These are phyloP conservation scores for Galago senegalensis DNA, from an alignment of 2,797 vertebrate species.

Conservation along the genomic window DNA sequence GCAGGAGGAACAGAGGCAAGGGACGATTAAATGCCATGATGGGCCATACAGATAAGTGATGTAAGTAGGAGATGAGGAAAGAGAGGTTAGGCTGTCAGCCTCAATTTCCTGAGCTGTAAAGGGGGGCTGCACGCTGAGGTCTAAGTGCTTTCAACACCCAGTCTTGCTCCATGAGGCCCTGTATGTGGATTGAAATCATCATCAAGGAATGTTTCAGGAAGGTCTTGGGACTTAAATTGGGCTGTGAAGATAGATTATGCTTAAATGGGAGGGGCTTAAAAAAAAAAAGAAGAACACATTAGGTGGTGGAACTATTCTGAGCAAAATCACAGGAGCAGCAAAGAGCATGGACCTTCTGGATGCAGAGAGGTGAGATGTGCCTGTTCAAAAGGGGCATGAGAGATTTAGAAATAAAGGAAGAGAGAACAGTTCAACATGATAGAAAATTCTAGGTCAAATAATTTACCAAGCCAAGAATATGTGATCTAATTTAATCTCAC, in stretches of 20 bases:
- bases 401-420: not conserved
- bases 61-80: not conserved
- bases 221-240: not conserved
- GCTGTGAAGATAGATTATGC: not conserved
- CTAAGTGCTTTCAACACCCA: not conserved
- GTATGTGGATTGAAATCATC: not conserved
- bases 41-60: not conserved
- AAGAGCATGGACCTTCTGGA: not conserved
- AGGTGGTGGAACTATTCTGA: not conserved
- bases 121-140: not conserved
- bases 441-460: slow-evolving; percentile 25
- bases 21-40: not conserved
- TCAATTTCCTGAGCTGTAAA: slow-evolving; percentile 14
- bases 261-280: fast-evolving
- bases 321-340: not conserved
- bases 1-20: not conserved
- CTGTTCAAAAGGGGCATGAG: not conserved
- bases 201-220: slow-evolving; percentile 4
- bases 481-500: not conserved
- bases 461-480: not conserved
- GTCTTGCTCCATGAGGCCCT: not conserved
- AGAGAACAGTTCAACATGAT: not conserved
- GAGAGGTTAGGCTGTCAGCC: not conserved
- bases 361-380: not conserved
- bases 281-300: not conserved